These are phyloP conservation scores for Brenthis ino DNA, from an alignment of 2,888 invertebrate genomes.

Conservation along the genomic window DNA sequence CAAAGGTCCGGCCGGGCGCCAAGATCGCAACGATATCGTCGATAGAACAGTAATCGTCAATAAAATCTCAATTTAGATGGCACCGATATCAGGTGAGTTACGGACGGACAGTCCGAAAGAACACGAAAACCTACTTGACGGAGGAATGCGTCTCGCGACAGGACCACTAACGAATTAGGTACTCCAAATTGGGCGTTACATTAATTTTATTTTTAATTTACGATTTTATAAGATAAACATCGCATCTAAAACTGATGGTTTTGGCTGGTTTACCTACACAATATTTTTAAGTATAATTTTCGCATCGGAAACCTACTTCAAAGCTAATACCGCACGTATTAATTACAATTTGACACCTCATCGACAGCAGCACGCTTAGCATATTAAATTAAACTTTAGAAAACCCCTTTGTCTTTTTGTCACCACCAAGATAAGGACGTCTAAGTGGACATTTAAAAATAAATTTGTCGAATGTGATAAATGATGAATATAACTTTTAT, in stretches of 20 bases:
- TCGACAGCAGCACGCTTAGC: slow-evolving; percentile 67
- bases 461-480: slow-evolving; percentile 83
- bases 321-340: slow-evolving; percentile 40
- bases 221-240: slow-evolving; percentile 36
- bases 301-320: background rate
- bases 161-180: slow-evolving; percentile 79
- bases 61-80: slow-evolving; percentile 83
- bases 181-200: slow-evolving; percentile 56
- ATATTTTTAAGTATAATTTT: slow-evolving; percentile 1
- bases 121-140: slow-evolving; percentile 81
- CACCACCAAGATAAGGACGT: slow-evolving; percentile 67
- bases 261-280: slow-evolving; percentile 14
- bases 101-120: slow-evolving; percentile 72
- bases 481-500: slow-evolving; percentile 81
- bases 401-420: slow-evolving; percentile 55
- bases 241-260: slow-evolving; percentile 24
- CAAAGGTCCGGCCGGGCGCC: slow-evolving; percentile 68
- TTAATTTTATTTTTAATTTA: slow-evolving; percentile 53
- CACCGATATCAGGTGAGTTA: slow-evolving; percentile 79
- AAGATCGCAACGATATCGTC: slow-evolving; percentile 81
- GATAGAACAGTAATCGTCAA: slow-evolving; percentile 82
- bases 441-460: slow-evolving; percentile 79
- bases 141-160: slow-evolving; percentile 75
- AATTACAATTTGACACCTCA: slow-evolving; percentile 62
- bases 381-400: slow-evolving; percentile 57